Percentiles rank a stretch among this genome's conserved stretches.
Evolutionary conservation across 2,113 vertebrate genomes (phyloP).

Genomic region (Notiomystis cincta): DNA sequence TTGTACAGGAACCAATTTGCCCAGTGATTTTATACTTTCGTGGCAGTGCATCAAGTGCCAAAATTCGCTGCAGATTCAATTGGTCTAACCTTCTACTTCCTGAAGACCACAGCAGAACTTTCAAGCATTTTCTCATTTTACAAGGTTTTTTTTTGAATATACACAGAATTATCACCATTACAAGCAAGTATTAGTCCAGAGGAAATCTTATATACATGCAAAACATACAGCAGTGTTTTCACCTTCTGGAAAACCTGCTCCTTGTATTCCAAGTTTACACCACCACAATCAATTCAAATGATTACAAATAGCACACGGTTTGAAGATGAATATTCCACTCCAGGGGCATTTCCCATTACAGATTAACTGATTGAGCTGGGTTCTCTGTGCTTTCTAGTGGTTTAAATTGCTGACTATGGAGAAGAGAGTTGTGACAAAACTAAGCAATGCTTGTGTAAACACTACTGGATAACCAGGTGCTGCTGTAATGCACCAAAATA

Average conservation of each 20-base stretch:
- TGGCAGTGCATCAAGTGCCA: background rate
- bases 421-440: background rate
- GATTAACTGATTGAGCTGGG: background rate
- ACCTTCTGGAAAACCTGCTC: background rate
- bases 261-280: background rate
- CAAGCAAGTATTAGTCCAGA: background rate
- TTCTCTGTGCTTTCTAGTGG: background rate
- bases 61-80: background rate
- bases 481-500: background rate
- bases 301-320: background rate
- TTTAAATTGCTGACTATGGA: background rate
- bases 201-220: background rate
- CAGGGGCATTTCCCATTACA: background rate
- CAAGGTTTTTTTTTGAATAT: background rate
- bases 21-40: background rate
- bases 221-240: background rate
- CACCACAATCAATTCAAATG: background rate
- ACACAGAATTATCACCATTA: background rate
- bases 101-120: background rate
- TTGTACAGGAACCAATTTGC: background rate
- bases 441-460: background rate
- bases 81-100: background rate
- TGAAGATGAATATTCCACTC: background rate
- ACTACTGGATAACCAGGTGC: background rate
- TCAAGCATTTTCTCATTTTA: background rate